These are phyloP conservation scores for Tridacna crocea DNA, from an alignment of 2,888 invertebrate species.

Conservation along the genomic window DNA sequence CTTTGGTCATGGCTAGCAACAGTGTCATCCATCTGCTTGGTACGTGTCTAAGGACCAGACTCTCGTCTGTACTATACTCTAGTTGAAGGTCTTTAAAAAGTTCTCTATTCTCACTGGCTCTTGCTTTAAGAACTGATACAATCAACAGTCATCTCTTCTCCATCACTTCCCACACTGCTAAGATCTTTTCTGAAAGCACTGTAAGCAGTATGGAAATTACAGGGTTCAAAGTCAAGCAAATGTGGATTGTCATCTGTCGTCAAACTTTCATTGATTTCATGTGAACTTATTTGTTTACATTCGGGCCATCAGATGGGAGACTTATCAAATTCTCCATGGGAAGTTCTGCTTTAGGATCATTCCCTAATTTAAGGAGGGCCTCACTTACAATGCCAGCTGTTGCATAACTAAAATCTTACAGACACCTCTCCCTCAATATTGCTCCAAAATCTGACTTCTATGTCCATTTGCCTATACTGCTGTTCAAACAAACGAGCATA, in stretches of 20 bases:
- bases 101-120: slow-evolving; percentile 31
- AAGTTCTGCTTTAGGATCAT: neutral
- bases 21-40: slow-evolving; percentile 41
- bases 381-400: neutral
- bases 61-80: slow-evolving; percentile 39
- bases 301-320: neutral
- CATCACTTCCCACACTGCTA: slow-evolving; percentile 25
- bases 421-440: neutral
- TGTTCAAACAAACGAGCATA: neutral
- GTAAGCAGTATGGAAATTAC: slow-evolving; percentile 40
- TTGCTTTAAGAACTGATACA: slow-evolving; percentile 38
- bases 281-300: neutral
- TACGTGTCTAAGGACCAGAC: slow-evolving; percentile 24
- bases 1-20: slow-evolving; percentile 34
- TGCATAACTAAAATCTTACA: neutral
- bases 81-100: slow-evolving; percentile 34
- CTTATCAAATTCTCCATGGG: neutral
- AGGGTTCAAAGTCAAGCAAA: slow-evolving; percentile 38
- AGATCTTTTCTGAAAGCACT: slow-evolving; percentile 45
- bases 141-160: slow-evolving; percentile 36
- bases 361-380: neutral
- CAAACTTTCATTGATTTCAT: slow-evolving; percentile 29
- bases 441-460: neutral
- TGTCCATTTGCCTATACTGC: neutral
- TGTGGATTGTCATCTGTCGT: slow-evolving; percentile 17